Evolutionary conservation across 2,113 vertebrate species (phyloP), one percentile per base, ranked within the genome.

Genomic region (Eurypyga helias): DNA sequence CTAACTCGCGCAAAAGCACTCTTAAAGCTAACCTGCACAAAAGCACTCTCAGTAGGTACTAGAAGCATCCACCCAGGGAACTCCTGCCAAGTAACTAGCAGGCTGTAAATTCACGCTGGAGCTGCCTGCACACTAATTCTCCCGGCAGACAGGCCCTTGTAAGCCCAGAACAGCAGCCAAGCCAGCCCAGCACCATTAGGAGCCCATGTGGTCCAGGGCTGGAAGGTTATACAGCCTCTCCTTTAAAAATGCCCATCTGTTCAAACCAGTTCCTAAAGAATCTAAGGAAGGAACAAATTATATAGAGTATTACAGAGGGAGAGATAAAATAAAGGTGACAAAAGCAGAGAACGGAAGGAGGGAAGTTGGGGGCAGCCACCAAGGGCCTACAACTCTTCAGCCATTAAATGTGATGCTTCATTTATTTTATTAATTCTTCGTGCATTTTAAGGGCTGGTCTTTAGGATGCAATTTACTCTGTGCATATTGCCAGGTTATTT

Each of bases 391-490:
- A 76, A 14, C 43, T 82, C 69, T 89, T 87, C 77, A 84, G 45
- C 81, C 41, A 28, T 82, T 46, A 76, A 76, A 83, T 0, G 0
- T 13, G 33, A 82, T 38, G 34, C 64, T 96, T 95, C 73, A 26
- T 93, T 89, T 94, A 57, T 25, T 21, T 11, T 92, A 78, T 13
- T 73, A 64, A 24, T 92, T 91, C 76, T 83, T 73, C 41, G 60
- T 57, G 28, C 57, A 24, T 92, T 92, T 90, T 87, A 90, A 65
- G 65, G 83, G 61, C 57, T 87, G 86, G 28, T 93, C 60, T 92
- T 83, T 89, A 93, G 62, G 91, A 91, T 84, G 83, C 52, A 95
- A 81, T 94, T 97, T 92, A 96, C 43, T 87, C 77, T 65, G 52
- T 76, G 45, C 31, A n/a, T 62, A 51, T 25, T 91, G 96, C 90